Percentiles rank a stretch among this genome's conserved stretches.
Conservation (phyloP, 2,113 vertebrate genomes). For the Podilymbus podiceps region DNA sequence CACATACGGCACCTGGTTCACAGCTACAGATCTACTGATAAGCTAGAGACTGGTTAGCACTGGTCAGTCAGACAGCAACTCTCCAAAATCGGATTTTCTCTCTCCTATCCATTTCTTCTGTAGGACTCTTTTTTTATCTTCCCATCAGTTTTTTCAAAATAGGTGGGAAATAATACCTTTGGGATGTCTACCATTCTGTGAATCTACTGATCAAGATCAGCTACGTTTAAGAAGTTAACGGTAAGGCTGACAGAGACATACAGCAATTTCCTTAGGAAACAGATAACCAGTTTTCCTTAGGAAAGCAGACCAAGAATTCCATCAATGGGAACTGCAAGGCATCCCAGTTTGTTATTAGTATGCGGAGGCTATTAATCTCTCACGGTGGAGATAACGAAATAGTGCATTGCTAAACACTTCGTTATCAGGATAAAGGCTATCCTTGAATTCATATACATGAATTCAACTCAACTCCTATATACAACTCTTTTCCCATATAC, state of each 20-base stretch:
- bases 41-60: background rate
- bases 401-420: background rate
- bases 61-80: background rate
- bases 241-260: background rate
- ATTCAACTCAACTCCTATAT: background rate
- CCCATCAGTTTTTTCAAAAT: background rate
- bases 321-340: background rate
- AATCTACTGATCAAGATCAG: background rate
- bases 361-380: background rate
- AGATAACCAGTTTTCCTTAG: background rate
- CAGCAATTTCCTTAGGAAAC: background rate
- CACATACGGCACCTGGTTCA: accelerated
- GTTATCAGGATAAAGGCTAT: background rate
- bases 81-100: background rate
- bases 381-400: background rate
- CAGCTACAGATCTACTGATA: background rate
- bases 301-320: background rate
- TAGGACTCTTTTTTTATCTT: background rate
- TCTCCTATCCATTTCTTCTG: background rate
- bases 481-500: background rate
- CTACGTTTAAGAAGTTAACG: background rate
- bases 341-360: background rate
- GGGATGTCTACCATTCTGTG: background rate
- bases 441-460: background rate
- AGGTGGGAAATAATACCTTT: background rate